Conservation (phyloP, 2,888 invertebrate genomes). For the Nineta flava region DNA sequence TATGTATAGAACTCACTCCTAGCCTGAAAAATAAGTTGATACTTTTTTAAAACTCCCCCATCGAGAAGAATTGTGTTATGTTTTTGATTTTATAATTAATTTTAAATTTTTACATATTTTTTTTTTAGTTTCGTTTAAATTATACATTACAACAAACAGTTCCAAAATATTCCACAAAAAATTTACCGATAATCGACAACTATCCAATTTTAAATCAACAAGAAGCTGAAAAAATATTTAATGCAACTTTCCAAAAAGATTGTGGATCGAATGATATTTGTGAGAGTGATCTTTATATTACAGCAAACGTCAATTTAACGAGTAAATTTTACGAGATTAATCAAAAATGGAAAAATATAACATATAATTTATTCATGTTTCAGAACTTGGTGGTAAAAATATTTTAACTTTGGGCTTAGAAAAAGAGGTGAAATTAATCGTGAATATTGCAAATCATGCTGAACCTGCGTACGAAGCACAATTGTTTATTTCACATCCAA, state of each 20-base stretch:
- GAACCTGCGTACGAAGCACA: constrained; percentile 86
- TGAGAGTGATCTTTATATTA: constrained; percentile 60
- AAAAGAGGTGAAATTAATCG: constrained; percentile 59
- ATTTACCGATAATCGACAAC: constrained; percentile 53
- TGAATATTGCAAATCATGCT: constrained; percentile 58
- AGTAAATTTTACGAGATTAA: constrained; percentile 20
- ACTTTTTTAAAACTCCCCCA: too few species aligned
- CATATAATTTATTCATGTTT: constrained; percentile 12
- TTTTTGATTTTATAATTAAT: constrained; percentile 3
- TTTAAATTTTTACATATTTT: not conserved
- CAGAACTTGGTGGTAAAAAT: constrained; percentile 27
- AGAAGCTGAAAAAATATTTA: constrained; percentile 61
- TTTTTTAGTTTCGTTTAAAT: constrained; percentile 54
- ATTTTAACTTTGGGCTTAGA: constrained; percentile 51
- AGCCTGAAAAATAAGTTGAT: too few species aligned
- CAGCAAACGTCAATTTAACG: constrained; percentile 33
- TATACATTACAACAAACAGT: constrained; percentile 63
- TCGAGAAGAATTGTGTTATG: too few species aligned
- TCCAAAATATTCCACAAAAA: constrained; percentile 32
- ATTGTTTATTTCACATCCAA: constrained; percentile 63
- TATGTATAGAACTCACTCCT: too few species aligned
- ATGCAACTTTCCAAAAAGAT: constrained; percentile 79
- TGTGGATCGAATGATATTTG: constrained; percentile 81
- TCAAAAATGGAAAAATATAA: not conserved
- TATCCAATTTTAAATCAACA: constrained; percentile 83